Base-by-base conservation (phyloP, 1,140 invertebrate genomes). In the Sitobion miscanthi region DNA sequence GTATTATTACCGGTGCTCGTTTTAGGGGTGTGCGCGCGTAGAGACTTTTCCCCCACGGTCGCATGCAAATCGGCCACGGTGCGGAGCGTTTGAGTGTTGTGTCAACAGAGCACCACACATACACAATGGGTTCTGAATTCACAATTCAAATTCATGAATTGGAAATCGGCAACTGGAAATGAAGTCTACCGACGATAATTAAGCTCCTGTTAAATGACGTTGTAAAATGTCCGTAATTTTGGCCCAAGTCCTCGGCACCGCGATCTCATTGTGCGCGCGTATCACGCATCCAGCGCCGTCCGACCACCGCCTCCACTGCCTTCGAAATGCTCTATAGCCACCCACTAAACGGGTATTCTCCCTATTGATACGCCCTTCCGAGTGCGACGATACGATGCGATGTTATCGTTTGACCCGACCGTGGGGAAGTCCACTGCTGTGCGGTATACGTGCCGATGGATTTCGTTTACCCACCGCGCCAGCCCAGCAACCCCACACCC, bases 141-240 rank as follows among this genome's bases (percentile, higher is more conserved):
- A 47, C 47, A 87, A 87, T 87, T 87, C 25, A 47, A 87, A 87
- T 87, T 49, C 85, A n/a, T 23, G 85, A 87, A 87, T 87, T 49
- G 85, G 45, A 20, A 87, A 49, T 47, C 85, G 85, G 85, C 25
- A n/a, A 87, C 85, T 49, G 45, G 25, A 20, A 87, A 87, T 49
- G 45, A n/a, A 87, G 25, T 87, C 35, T 87, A 87, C 86, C 86
- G 86, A 52, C 47, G 45, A n/a, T 88, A 47, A 87, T 87, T 87
- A 49, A 47, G 35, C 85, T 49, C 14, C 85, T n/a, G 85, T 87
- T 87, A 49, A 47, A 87, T 49, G 30, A 30, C 85, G 25, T 49
- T 47, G 85, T 87, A 49, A 87, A 87, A 49, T 49, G 11, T n/a
- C 25, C 25, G 85, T 85, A 85, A 85, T 42, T 23, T 45, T 42